Evolutionary conservation across 2,888 invertebrate species (phyloP).

Genomic region (Stenchaetothrips biformis): DNA sequence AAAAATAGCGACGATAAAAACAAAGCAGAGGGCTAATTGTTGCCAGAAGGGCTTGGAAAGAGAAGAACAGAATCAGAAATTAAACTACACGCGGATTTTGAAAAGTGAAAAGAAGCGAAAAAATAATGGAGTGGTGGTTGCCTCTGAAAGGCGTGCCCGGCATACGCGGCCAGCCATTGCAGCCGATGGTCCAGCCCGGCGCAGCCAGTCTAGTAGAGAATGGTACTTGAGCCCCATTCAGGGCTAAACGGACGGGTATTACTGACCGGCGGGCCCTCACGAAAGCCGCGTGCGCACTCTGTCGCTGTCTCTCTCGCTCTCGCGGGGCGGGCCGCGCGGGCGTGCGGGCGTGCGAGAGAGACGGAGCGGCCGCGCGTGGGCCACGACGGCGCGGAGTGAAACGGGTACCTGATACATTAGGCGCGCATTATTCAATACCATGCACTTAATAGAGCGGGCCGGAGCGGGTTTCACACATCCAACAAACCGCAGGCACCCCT

Average conservation of each 20-base stretch:
- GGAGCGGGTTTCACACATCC: neutral
- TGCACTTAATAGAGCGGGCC: neutral
- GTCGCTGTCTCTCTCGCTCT: no score
- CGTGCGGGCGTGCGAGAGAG: neutral
- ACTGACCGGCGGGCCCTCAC: neutral
- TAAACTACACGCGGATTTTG: neutral
- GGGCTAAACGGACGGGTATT: neutral
- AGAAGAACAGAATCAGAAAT: no score
- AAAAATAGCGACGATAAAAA: no score
- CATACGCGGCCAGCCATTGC: no score
- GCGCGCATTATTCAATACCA: constrained; percentile 1
- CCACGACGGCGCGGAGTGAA: neutral
- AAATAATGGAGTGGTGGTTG: no score
- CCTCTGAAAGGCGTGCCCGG: no score
- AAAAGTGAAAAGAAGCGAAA: neutral
- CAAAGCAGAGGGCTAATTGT: no score
- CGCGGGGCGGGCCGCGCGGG: no score
- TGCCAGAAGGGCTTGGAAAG: no score
- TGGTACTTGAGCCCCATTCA: no score
- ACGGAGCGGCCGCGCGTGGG: neutral
- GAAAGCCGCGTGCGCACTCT: neutral
- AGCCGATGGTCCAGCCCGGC: no score
- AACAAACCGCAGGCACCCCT: neutral
- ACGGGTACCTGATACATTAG: neutral
- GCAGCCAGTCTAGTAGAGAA: no score